Conservation (phyloP, 2,797 vertebrate species). For the Lagodon rhomboides region DNA sequence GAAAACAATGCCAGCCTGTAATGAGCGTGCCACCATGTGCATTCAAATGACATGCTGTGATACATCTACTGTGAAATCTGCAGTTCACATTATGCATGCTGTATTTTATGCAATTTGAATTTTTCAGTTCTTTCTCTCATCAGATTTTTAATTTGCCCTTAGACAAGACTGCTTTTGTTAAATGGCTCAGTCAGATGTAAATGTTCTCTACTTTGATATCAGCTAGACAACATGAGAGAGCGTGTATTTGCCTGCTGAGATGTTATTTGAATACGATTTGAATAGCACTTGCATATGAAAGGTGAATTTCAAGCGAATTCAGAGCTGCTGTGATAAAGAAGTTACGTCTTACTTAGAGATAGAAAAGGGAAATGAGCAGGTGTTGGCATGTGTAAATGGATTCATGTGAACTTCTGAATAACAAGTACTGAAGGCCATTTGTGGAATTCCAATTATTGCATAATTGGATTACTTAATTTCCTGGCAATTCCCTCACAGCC, state of each 20-base stretch:
- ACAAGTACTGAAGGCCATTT: slow-evolving; percentile 27
- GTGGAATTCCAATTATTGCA: slow-evolving; percentile 38
- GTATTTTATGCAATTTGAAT: slow-evolving; percentile 14
- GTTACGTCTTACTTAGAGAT: slow-evolving; percentile 20
- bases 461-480: slow-evolving; percentile 56
- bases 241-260: slow-evolving; percentile 31
- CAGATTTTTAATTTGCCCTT: slow-evolving; percentile 29
- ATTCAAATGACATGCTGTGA: slow-evolving; percentile 69
- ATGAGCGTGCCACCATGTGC: slow-evolving; percentile 28
- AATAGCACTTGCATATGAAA: slow-evolving; percentile 33
- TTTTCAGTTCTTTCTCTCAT: slow-evolving; percentile 9
- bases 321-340: slow-evolving; percentile 27
- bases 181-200: slow-evolving; percentile 18
- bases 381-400: slow-evolving; percentile 10
- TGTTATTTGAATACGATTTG: slow-evolving; percentile 61
- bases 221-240: slow-evolving; percentile 14
- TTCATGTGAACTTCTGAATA: slow-evolving; percentile 28
- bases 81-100: slow-evolving; percentile 28
- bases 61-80: slow-evolving; percentile 24
- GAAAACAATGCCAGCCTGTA: too few species aligned
- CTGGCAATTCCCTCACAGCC: slow-evolving; percentile 25
- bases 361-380: slow-evolving; percentile 45
- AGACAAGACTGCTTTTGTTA: slow-evolving; percentile 17
- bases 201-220: slow-evolving; percentile 32
- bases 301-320: slow-evolving; percentile 42